Conservation (phyloP, 1,140 invertebrate species). For the Euschistus heros region DNA sequence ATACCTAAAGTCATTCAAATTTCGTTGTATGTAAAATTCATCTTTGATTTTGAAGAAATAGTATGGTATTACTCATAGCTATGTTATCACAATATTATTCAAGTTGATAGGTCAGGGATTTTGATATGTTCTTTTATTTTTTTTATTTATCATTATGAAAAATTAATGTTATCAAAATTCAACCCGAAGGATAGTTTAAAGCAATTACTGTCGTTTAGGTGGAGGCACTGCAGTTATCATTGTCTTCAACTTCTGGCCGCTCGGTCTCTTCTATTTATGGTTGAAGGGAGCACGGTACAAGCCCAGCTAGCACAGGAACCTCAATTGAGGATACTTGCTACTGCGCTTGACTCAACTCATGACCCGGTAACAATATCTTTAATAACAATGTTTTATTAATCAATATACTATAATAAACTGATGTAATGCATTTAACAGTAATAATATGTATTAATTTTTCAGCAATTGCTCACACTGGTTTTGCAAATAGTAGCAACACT, state of each 20-base stretch:
- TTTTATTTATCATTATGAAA: too few relatives aligned
- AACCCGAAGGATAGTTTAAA: too few relatives aligned
- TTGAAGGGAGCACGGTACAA: constrained; percentile 44
- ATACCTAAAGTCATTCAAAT: too few relatives aligned
- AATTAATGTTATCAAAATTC: too few relatives aligned
- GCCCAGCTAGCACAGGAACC: constrained; percentile 43
- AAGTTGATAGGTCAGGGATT: too few relatives aligned
- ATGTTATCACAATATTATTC: too few relatives aligned
- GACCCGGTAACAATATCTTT: constrained; percentile 42
- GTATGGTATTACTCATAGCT: too few relatives aligned
- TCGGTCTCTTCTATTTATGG: constrained; percentile 50
- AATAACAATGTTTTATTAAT: background rate
- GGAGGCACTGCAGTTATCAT: constrained; percentile 52
- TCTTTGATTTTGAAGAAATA: too few relatives aligned
- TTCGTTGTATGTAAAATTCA: too few relatives aligned
- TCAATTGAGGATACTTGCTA: constrained; percentile 46
- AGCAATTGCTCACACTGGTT: constrained; percentile 58
- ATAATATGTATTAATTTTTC: background rate
- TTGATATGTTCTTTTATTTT: too few relatives aligned
- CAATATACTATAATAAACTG: too few relatives aligned
- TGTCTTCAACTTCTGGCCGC: constrained; percentile 56
- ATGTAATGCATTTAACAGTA: too few relatives aligned
- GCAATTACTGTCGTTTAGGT: constrained; percentile 35
- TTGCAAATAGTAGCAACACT: constrained; percentile 54
- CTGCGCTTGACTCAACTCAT: constrained; percentile 52